Conservation (phyloP, 1,140 invertebrate genomes). For the Trichoplusia ni region DNA sequence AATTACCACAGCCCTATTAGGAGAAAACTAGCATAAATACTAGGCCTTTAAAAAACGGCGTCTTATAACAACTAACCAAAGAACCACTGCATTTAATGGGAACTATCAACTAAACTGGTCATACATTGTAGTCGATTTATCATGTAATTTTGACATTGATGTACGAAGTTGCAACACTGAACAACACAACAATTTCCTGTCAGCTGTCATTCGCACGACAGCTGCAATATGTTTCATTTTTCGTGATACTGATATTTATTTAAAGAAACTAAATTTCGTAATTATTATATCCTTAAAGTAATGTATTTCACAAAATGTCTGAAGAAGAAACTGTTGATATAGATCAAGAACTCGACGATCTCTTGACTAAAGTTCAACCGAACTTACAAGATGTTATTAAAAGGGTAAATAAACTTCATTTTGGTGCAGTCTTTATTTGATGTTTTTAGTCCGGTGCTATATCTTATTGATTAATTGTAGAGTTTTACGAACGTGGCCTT, state of each 20-base stretch:
- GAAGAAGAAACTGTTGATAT: constrained; percentile 71
- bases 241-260: constrained; percentile 16
- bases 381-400: constrained; percentile 78
- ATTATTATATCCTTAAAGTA: constrained; percentile 18
- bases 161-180: not conserved
- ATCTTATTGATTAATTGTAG: constrained; percentile 49
- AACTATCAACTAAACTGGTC: too few relatives aligned
- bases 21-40: too few relatives aligned
- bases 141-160: not conserved
- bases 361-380: constrained; percentile 71
- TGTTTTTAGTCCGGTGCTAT: not conserved
- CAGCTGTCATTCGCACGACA: constrained; percentile 26
- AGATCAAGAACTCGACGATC: constrained; percentile 64
- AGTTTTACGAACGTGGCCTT: constrained; percentile 76
- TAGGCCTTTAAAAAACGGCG: too few relatives aligned
- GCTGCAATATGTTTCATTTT: constrained; percentile 38
- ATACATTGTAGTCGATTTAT: not conserved
- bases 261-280: constrained; percentile 4
- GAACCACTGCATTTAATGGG: too few relatives aligned
- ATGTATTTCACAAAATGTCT: constrained; percentile 58
- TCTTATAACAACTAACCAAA: too few relatives aligned
- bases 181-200: constrained; percentile 34
- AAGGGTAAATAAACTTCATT: constrained; percentile 60
- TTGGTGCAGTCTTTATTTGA: not conserved
- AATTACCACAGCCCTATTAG: too few relatives aligned